Percentiles rank a stretch among this genome's conserved stretches.
These are phyloP conservation scores for Epinephelus malabaricus DNA, from an alignment of 2,797 vertebrate species.

Conservation along the genomic window DNA sequence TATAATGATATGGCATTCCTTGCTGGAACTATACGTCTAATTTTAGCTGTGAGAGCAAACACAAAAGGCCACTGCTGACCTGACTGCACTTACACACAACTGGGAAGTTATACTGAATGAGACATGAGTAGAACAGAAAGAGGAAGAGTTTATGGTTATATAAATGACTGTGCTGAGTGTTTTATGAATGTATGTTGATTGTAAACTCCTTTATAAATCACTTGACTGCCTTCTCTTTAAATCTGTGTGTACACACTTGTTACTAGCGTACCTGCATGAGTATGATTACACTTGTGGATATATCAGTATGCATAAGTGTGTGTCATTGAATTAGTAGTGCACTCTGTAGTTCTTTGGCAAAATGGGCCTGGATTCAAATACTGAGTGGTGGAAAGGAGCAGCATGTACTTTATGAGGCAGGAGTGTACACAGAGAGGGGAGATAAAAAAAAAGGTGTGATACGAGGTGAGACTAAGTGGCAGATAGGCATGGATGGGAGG, in stretches of 20 bases:
- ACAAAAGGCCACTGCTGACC: slow-evolving; percentile 24
- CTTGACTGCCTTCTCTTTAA: neutral
- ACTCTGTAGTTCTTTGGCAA: slow-evolving; percentile 2
- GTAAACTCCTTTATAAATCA: slow-evolving; percentile 22
- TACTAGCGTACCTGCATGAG: neutral
- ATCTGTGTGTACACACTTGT: slow-evolving; percentile 12
- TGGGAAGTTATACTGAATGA: slow-evolving; percentile 31
- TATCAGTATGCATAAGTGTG: neutral
- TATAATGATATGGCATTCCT: slow-evolving; percentile 4
- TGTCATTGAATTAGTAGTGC: slow-evolving; percentile 5
- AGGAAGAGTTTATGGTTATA: slow-evolving; percentile 33
- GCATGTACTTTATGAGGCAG: neutral
- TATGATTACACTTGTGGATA: neutral
- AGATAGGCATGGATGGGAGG: slow-evolving; percentile 10
- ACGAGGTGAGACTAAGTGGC: slow-evolving; percentile 18
- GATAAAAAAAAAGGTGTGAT: slow-evolving; percentile 16
- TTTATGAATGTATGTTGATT: slow-evolving; percentile 30
- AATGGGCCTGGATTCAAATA: neutral
- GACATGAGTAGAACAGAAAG: slow-evolving; percentile 33
- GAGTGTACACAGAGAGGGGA: neutral
- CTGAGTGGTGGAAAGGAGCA: slow-evolving; percentile 19
- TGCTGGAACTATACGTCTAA: slow-evolving; percentile 2
- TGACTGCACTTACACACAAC: slow-evolving; percentile 16
- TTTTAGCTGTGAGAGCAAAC: slow-evolving; percentile 49
- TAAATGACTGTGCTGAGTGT: slow-evolving; percentile 17